Conservation (phyloP, 2,113 vertebrate genomes). For the Mixornis gularis region DNA sequence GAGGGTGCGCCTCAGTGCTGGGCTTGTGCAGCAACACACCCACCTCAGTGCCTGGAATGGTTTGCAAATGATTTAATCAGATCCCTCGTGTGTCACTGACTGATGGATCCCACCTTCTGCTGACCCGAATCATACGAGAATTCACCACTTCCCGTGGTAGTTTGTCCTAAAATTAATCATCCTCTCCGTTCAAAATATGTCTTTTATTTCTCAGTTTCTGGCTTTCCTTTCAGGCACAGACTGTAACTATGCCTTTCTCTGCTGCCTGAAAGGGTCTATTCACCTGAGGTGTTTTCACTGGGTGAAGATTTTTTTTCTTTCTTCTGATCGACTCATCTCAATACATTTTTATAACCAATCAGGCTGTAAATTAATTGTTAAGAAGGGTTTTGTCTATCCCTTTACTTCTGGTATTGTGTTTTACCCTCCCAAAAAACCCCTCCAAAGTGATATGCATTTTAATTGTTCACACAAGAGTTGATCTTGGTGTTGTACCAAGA, state of each 20-base stretch:
- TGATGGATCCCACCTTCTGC: neutral
- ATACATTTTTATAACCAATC: neutral
- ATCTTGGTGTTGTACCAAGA: neutral
- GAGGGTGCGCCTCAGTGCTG: neutral
- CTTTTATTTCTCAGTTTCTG: constrained; percentile 16
- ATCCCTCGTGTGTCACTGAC: neutral
- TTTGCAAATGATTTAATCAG: neutral
- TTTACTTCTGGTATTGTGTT: neutral
- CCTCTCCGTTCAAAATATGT: neutral
- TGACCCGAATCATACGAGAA: neutral
- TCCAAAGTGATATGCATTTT: neutral
- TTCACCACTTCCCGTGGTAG: neutral
- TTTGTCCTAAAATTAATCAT: constrained; percentile 40
- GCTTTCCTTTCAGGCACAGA: neutral
- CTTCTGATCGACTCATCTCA: neutral
- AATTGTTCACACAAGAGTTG: neutral
- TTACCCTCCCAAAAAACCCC: fast-evolving
- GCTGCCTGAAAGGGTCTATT: constrained; percentile 29
- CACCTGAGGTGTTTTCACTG: neutral
- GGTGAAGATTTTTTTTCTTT: neutral
- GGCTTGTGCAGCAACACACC: neutral
- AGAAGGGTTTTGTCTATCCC: neutral
- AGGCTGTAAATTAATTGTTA: neutral
- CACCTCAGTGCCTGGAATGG: neutral
- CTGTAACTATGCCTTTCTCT: constrained; percentile 1